phyloP scores from a whole-genome alignment of 2,113 vertebrate species.

The Bothrops jararaca region DNA sequence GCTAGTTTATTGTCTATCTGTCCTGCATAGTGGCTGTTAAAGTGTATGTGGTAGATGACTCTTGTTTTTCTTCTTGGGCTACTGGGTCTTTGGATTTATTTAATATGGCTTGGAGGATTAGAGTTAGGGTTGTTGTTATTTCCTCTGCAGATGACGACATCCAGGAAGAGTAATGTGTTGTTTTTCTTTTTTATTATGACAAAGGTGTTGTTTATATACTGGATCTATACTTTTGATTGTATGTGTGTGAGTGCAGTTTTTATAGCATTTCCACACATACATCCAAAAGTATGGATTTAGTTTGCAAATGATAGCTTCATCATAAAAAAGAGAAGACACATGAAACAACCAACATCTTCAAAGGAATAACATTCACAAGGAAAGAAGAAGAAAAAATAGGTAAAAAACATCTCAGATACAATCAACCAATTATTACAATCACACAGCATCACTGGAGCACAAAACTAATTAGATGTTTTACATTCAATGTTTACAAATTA shows the following conservation, averaged over 20 bases:
- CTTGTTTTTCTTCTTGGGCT: not conserved
- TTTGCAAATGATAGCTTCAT: not conserved
- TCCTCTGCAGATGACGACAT: not conserved
- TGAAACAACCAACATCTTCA: not conserved
- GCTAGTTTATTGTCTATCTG: not conserved
- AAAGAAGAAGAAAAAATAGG: not conserved
- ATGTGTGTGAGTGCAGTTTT: not conserved
- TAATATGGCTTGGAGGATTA: not conserved
- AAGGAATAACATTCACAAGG: not conserved
- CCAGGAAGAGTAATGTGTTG: not conserved
- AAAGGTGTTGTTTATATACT: not conserved
- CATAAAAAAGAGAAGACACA: not conserved
- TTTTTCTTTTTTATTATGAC: not conserved
- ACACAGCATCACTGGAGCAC: not conserved
- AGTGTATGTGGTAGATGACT: not conserved
- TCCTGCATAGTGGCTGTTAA: not conserved
- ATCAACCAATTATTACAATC: not conserved
- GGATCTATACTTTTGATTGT: not conserved
- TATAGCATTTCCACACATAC: not conserved
- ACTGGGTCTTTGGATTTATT: too few relatives aligned
- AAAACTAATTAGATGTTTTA: not conserved
- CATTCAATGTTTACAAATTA: not conserved
- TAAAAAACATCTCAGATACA: not conserved
- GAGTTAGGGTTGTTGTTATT: not conserved
- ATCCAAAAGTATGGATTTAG: not conserved